Percentiles rank a stretch among this genome's conserved stretches.
Conservation (phyloP, 2,113 vertebrate genomes). For the Lontra canadensis region DNA sequence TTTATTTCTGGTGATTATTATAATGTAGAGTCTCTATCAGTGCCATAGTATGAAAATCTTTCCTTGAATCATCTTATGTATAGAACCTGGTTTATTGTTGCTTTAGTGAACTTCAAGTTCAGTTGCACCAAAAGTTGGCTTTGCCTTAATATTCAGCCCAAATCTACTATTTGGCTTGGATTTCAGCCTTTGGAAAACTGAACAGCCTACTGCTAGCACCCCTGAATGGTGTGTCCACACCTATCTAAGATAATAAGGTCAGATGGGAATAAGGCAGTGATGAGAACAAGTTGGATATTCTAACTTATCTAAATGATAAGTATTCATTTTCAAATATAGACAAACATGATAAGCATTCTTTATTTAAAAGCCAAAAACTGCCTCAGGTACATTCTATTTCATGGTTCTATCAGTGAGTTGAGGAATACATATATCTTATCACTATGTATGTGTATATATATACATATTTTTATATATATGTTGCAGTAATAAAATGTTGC, state of each 20-base stretch:
- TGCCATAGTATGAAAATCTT: not conserved
- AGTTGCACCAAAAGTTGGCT: not conserved
- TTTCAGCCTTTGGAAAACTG: not conserved
- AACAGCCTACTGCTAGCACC: not conserved
- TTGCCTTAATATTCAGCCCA: not conserved
- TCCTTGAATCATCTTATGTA: not conserved
- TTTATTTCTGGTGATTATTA: not conserved
- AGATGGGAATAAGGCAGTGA: not conserved
- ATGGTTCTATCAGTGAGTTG: not conserved
- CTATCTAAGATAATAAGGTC: not conserved
- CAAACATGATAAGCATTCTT: not conserved
- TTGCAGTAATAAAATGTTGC: not conserved
- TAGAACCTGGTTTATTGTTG: not conserved
- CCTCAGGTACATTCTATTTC: not conserved
- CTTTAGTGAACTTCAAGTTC: not conserved
- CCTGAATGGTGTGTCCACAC: no score
- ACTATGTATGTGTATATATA: no score
- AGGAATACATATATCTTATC: not conserved
- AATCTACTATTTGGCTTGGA: not conserved
- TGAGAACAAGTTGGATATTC: not conserved
- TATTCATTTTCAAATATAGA: not conserved
- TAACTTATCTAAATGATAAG: not conserved
- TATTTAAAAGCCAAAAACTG: not conserved
- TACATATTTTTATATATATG: not conserved
- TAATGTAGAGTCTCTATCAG: not conserved